phyloP scores from a whole-genome alignment of 1,140 invertebrate species.

The Semibalanus balanoides region DNA sequence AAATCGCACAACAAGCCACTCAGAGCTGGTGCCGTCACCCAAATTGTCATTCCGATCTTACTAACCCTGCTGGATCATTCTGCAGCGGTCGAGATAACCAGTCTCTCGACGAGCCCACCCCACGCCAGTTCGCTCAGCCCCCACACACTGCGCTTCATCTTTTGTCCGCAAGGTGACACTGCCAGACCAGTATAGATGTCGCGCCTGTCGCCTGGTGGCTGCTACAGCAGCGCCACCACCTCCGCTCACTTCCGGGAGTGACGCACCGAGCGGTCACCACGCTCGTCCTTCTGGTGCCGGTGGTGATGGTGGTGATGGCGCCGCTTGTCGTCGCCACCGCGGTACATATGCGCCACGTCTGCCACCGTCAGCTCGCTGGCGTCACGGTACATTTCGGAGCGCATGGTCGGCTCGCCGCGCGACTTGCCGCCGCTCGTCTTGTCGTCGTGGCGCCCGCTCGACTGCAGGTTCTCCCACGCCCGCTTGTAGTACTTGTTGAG shows the following conservation, averaged over 20 bases:
- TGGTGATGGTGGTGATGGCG: constrained; percentile 74
- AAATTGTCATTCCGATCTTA: no score
- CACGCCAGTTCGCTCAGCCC: no score
- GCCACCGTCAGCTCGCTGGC: constrained; percentile 65
- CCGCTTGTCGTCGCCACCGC: constrained; percentile 50
- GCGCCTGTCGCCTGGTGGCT: constrained; percentile 9
- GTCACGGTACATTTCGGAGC: constrained; percentile 48
- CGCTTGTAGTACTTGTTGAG: constrained; percentile 73
- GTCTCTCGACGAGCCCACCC: no score
- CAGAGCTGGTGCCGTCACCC: no score
- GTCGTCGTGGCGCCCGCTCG: constrained; percentile 40
- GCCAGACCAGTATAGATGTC: constrained; percentile 11
- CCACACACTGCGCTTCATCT: constrained; percentile 15
- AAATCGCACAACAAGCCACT: no score
- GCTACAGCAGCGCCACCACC: constrained; percentile 12
- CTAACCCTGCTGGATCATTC: no score
- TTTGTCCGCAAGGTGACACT: constrained; percentile 11
- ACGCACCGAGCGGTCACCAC: constrained; percentile 11
- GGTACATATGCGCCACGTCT: constrained; percentile 43
- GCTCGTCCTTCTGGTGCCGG: constrained; percentile 34
- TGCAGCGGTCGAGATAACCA: no score
- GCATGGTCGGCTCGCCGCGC: constrained; percentile 23
- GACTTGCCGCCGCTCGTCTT: constrained; percentile 47
- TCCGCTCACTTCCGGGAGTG: neutral
- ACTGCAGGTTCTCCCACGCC: constrained; percentile 78